These are phyloP conservation scores for Eurytemora carolleeae DNA, from an alignment of 1,140 invertebrate species.

Conservation along the genomic window DNA sequence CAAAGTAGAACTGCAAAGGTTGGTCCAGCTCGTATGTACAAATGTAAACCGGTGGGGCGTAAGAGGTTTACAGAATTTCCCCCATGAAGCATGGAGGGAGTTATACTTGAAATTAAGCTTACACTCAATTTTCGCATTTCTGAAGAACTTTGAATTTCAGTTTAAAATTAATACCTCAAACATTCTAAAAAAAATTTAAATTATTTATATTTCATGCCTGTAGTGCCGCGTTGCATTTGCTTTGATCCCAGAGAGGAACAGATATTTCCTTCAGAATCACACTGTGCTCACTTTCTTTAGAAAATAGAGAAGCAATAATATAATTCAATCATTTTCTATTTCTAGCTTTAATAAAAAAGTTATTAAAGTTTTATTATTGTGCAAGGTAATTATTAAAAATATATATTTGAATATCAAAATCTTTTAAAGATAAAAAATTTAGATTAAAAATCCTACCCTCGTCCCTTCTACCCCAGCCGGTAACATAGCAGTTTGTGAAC, in stretches of 20 bases:
- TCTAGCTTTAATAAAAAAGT: background rate
- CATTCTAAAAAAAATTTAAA: too few relatives aligned
- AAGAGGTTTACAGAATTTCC: too few relatives aligned
- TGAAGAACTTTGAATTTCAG: too few relatives aligned
- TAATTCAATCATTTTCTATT: background rate
- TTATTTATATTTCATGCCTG: too few relatives aligned
- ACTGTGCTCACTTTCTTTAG: constrained; percentile 25
- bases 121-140: too few relatives aligned
- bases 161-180: too few relatives aligned
- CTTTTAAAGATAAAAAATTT: background rate
- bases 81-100: too few relatives aligned
- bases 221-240: constrained; percentile 26
- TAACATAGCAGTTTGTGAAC: constrained; percentile 30
- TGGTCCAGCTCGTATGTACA: too few relatives aligned
- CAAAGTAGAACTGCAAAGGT: too few relatives aligned
- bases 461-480: constrained; percentile 35
- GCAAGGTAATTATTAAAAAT: background rate
- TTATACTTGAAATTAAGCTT: too few relatives aligned
- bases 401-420: constrained; percentile 11
- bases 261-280: constrained; percentile 29
- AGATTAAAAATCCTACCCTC: constrained; percentile 27
- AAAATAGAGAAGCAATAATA: constrained; percentile 2
- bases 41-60: too few relatives aligned
- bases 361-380: background rate
- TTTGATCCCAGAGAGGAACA: constrained; percentile 28